These are phyloP conservation scores for Ypsolopha sequella DNA, from an alignment of 2,888 invertebrate genomes.

Conservation along the genomic window DNA sequence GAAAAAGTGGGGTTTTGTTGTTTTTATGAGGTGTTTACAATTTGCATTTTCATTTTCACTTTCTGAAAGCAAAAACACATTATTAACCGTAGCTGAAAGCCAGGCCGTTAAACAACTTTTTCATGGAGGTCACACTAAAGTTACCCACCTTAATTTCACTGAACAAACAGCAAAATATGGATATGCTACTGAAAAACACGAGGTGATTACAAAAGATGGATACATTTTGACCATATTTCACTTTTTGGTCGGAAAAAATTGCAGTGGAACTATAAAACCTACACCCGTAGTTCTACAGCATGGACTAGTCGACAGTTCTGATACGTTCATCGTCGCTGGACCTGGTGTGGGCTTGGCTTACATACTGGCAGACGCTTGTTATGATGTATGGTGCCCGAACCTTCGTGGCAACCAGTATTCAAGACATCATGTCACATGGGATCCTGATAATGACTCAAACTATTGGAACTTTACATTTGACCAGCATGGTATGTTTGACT, in stretches of 20 bases:
- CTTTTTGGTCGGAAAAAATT: constrained; percentile 25
- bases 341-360: constrained; percentile 1
- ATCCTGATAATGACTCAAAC: constrained; percentile 22
- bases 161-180: constrained; percentile 37
- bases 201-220: constrained; percentile 38
- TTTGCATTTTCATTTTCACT: too few relatives aligned
- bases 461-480: constrained; percentile 78
- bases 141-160: constrained; percentile 44
- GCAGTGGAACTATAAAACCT: constrained; percentile 13
- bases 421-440: constrained; percentile 43
- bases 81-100: constrained; percentile 27
- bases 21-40: too few relatives aligned
- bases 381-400: constrained; percentile 10
- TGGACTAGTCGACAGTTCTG: constrained; percentile 4
- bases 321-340: constrained; percentile 1
- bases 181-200: constrained; percentile 31
- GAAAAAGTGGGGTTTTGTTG: too few relatives aligned
- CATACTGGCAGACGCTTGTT: constrained; percentile 5
- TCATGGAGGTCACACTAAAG: too few relatives aligned
- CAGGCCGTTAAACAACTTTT: too few relatives aligned
- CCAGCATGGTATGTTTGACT: constrained; percentile 76
- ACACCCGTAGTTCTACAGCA: constrained; percentile 5
- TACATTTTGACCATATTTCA: constrained; percentile 40
- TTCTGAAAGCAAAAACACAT: too few relatives aligned
- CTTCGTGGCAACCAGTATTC: constrained; percentile 33